Base-by-base conservation (phyloP, 1,140 invertebrate species). In the Vollenhovia emeryi region DNA sequence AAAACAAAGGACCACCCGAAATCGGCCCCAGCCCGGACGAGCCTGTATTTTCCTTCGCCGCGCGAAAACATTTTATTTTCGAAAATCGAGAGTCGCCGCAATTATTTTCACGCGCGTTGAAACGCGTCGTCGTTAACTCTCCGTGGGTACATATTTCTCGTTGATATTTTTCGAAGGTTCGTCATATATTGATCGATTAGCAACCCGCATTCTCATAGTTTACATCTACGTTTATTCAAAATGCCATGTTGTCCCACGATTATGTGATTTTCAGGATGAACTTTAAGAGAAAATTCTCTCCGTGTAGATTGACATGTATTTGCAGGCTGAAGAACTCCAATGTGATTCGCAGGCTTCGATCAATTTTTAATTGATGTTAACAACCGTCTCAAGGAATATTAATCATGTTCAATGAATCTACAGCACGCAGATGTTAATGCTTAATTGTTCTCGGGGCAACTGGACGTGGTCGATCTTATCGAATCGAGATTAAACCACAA, bases 401-500 rank as follows among this genome's bases (percentile, higher is more conserved):
- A 62, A 15, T n/a, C 13, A 18, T 30, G 60, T 60, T 43, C 0
- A n/a, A 15, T 30, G 27, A 45, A 62, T 45, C 6, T 45, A 21
- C 2, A 27, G 8, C 55, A 33, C 5, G 36, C 24, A 62, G 40
- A 45, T 62, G 48, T 40, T n/a, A 8, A 60, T 59, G 21, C 33
- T 8, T 4, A n/a, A 4, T 62, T 45, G 6, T 33, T 40, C 9
- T 76, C 11, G 45, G 36, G 9, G 21, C 30, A 68, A 64, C 33
- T 76, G 62, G 55, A 82, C 62, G 64, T 86, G 21, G n/a, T 36
- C 62, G n/a, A 36, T 60, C 69, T 89, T 88, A 88, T 88, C 83
- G 18, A n/a, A 11, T 9, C 7, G 30, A 69, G 50, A 78, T 89
- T 73, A 69, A 62, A 15, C 60, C 27, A 48, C 60, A 15, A 68